These are phyloP conservation scores for Panthera leo DNA, from an alignment of 2,113 vertebrate species.

Conservation along the genomic window DNA sequence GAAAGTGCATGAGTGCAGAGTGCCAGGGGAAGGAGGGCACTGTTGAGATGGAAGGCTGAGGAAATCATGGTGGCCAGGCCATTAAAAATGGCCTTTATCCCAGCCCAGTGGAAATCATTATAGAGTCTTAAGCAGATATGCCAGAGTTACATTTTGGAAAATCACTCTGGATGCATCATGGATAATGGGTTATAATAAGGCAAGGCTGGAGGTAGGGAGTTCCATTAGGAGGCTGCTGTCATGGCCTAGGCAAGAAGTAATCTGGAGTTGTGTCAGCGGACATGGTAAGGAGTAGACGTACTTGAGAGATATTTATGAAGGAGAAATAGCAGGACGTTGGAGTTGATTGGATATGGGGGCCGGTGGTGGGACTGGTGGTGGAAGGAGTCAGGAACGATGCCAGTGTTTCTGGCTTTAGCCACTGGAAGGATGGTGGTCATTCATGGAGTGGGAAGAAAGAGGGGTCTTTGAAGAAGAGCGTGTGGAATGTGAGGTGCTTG, in stretches of 20 bases:
- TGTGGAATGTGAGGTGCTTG: background rate
- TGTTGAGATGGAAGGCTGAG: background rate
- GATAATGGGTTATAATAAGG: background rate
- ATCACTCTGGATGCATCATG: background rate
- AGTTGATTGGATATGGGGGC: background rate
- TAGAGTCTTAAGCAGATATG: conserved; percentile 33
- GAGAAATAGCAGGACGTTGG: background rate
- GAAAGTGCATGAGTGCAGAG: background rate
- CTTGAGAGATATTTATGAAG: background rate
- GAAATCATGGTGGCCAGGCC: background rate
- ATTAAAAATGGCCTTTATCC: background rate
- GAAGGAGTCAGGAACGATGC: background rate
- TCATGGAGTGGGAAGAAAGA: background rate
- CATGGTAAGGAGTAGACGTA: background rate
- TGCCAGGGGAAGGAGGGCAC: background rate
- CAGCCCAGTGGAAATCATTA: background rate
- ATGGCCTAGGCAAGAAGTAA: background rate
- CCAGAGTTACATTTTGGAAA: conserved; percentile 56
- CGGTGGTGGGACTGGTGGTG: background rate
- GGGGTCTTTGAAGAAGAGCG: background rate
- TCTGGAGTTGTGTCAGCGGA: background rate
- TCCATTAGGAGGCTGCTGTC: background rate
- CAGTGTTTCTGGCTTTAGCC: background rate
- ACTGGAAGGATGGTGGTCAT: background rate
- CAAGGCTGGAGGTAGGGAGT: background rate